Percentiles rank a stretch among this genome's conserved stretches.
Conservation (phyloP, 2,888 invertebrate species). For the Leucophenga maculata region DNA sequence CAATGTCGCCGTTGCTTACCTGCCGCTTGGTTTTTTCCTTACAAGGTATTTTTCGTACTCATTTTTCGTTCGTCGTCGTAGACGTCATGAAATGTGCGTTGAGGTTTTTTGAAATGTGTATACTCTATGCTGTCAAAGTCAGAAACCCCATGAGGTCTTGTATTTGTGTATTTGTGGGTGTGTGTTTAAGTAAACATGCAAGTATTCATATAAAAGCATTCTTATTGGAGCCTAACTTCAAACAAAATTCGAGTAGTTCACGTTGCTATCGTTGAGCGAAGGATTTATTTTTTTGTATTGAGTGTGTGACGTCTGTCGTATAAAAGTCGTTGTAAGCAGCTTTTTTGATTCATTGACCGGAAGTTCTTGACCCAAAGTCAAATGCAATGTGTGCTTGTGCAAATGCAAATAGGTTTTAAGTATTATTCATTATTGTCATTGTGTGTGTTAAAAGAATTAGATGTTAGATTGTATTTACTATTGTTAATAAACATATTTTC, state of each 20-base stretch:
- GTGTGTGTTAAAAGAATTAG: too few relatives aligned
- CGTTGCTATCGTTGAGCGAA: neutral
- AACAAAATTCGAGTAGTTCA: slow-evolving; percentile 18
- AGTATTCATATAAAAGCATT: slow-evolving; percentile 18
- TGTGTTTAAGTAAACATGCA: slow-evolving; percentile 13
- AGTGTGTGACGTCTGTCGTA: slow-evolving; percentile 29
- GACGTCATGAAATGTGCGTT: slow-evolving; percentile 51
- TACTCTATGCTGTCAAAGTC: slow-evolving; percentile 39
- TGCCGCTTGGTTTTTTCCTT: slow-evolving; percentile 15
- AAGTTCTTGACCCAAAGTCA: slow-evolving; percentile 43
- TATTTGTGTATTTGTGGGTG: neutral
- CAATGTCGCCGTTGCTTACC: slow-evolving; percentile 41
- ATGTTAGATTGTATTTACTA: too few relatives aligned
- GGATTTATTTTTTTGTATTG: slow-evolving; percentile 7
- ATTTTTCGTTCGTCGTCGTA: slow-evolving; percentile 20
- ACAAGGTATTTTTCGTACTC: slow-evolving; percentile 33
- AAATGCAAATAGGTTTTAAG: slow-evolving; percentile 14
- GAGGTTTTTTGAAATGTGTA: slow-evolving; percentile 53
- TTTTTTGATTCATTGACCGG: slow-evolving; percentile 59
- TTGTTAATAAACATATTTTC: too few relatives aligned
- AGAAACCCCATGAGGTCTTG: slow-evolving; percentile 19
- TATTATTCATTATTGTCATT: too few relatives aligned
- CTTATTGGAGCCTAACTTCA: slow-evolving; percentile 16
- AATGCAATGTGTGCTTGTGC: slow-evolving; percentile 23
- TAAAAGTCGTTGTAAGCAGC: slow-evolving; percentile 30